Conservation (phyloP, 2,113 vertebrate species). For the Verasper variegatus region DNA sequence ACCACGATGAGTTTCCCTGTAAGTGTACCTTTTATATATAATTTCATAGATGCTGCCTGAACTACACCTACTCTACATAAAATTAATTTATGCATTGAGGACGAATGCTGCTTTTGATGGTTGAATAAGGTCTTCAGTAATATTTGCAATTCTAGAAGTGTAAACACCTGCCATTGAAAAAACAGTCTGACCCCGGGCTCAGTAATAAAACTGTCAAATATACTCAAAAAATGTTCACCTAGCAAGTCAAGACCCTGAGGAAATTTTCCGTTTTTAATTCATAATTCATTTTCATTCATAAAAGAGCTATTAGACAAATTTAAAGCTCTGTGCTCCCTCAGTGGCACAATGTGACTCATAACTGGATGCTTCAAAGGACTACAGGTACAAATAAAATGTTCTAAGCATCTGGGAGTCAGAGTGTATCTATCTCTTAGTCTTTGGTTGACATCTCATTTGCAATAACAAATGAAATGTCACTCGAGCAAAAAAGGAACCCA, state of each 20-base stretch:
- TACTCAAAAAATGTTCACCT: constrained; percentile 23
- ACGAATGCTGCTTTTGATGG: constrained; percentile 17
- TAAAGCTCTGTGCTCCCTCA: constrained; percentile 3
- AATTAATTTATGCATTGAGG: constrained; percentile 11
- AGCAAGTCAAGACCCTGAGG: constrained; percentile 34
- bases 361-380: constrained; percentile 11
- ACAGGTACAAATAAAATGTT: constrained; percentile 24
- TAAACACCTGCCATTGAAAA: constrained; percentile 38
- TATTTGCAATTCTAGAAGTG: constrained; percentile 27
- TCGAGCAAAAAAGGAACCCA: constrained; percentile 16
- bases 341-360: neutral
- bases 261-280: constrained; percentile 39
- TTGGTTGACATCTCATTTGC: constrained; percentile 17
- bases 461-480: constrained; percentile 43
- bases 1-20: neutral
- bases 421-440: constrained; percentile 21
- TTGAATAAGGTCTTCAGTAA: constrained; percentile 32
- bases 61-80: constrained; percentile 1
- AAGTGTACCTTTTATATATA: neutral
- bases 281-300: constrained; percentile 40
- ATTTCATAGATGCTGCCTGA: neutral
- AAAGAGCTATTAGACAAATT: constrained; percentile 23
- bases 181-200: constrained; percentile 40
- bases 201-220: constrained; percentile 41
- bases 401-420: constrained; percentile 18